Evolutionary conservation across 2,113 vertebrate species (phyloP).

Genomic region (Apistogramma diplotaenia): DNA sequence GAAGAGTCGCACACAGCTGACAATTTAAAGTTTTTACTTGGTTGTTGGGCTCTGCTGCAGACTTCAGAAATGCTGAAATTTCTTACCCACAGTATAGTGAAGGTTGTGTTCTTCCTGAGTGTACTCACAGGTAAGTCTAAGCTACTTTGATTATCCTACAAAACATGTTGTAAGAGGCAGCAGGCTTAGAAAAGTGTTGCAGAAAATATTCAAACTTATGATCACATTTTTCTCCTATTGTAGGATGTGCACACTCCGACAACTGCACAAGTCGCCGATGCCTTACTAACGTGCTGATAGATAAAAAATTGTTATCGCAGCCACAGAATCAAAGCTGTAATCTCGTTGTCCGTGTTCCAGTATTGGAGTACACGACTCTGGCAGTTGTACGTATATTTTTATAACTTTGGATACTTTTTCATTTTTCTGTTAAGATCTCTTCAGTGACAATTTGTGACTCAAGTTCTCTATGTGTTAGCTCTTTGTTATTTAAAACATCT

Average conservation of each 20-base stretch:
- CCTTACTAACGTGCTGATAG: slow-evolving; percentile 60
- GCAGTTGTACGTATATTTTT: slow-evolving; percentile 63
- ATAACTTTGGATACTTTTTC: not conserved
- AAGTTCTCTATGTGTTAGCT: not conserved
- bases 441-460: not conserved
- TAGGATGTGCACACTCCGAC: not conserved
- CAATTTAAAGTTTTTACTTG: not conserved
- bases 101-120: not conserved
- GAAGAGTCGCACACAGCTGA: not conserved
- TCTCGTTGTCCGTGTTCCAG: slow-evolving; percentile 27
- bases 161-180: not conserved
- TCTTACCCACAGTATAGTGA: not conserved
- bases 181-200: not conserved
- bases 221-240: not conserved
- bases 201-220: not conserved
- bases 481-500: not conserved
- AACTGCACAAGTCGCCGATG: slow-evolving; percentile 57
- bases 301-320: slow-evolving; percentile 21
- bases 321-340: slow-evolving; percentile 65
- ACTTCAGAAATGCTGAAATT: not conserved
- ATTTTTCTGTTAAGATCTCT: not conserved
- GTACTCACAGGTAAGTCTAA: slow-evolving; percentile 42
- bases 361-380: slow-evolving; percentile 67
- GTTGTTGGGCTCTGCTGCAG: not conserved
- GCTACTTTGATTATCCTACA: not conserved